Percentiles rank a stretch among this genome's conserved stretches.
Evolutionary conservation across 2,888 invertebrate genomes (phyloP).

Genomic region (Tryphoninae sp.): DNA sequence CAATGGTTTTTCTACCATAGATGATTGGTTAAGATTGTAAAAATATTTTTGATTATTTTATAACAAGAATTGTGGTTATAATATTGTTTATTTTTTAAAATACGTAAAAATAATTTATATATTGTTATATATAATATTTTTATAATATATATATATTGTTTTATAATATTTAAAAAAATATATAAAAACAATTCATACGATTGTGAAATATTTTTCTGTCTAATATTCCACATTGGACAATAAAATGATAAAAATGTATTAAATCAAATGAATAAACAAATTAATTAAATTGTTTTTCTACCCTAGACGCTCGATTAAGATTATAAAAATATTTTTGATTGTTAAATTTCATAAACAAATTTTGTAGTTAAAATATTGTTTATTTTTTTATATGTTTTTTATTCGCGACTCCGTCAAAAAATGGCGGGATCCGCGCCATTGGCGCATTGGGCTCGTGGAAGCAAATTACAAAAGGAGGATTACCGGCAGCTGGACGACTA

Average conservation of each 20-base stretch:
- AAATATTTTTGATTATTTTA: not conserved
- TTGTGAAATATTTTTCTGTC: not conserved
- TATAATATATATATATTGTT: too few species aligned
- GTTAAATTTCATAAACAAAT: not conserved
- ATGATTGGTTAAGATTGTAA: too few species aligned
- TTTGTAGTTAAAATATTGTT: not conserved
- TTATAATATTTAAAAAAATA: not conserved
- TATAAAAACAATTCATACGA: not conserved
- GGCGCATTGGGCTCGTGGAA: constrained; percentile 77
- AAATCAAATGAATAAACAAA: not conserved
- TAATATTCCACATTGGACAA: too few species aligned
- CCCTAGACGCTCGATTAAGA: not conserved
- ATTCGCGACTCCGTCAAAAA: constrained; percentile 18
- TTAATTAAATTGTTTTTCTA: not conserved
- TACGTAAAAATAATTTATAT: not conserved
- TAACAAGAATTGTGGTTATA: not conserved
- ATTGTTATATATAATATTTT: not conserved
- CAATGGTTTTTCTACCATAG: not conserved
- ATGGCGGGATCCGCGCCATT: constrained; percentile 74
- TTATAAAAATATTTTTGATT: not conserved
- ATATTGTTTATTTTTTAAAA: not conserved
- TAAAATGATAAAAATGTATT: not conserved
- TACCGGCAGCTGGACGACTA: constrained; percentile 81
- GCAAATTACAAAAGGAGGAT: constrained; percentile 82
- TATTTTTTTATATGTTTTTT: constrained; percentile 12